Conservation (phyloP, 2,113 vertebrate species). For the Strigops habroptila region DNA sequence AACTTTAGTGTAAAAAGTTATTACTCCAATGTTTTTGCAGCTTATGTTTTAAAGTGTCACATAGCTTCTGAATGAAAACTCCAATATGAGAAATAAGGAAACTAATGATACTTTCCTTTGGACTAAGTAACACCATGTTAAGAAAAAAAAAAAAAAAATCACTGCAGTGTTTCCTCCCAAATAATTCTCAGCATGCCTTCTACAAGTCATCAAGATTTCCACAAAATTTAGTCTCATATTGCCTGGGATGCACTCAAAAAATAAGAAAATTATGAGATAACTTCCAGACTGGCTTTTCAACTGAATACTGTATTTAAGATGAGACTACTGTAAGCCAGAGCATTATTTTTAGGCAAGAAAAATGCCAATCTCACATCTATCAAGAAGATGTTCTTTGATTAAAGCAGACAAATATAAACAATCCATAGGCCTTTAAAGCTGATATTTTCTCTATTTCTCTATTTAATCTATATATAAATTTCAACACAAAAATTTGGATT, state of each 20-base stretch:
- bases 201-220: background rate
- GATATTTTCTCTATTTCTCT: background rate
- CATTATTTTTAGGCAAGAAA: background rate
- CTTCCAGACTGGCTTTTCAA: background rate
- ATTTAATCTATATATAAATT: background rate
- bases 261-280: background rate
- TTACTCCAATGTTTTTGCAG: background rate
- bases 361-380: background rate
- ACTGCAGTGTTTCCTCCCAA: background rate
- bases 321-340: background rate
- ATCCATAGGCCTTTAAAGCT: background rate
- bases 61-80: background rate
- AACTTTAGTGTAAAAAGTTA: background rate
- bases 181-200: background rate
- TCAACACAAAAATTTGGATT: background rate
- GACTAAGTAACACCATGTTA: background rate
- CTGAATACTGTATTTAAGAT: background rate
- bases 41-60: background rate
- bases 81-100: background rate
- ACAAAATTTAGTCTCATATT: background rate
- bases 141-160: background rate
- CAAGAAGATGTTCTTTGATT: background rate
- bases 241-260: background rate
- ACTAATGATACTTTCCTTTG: background rate
- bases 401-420: background rate